These are phyloP conservation scores for Dromius quadrimaculatus DNA, from an alignment of 2,888 invertebrate genomes.

Conservation along the genomic window DNA sequence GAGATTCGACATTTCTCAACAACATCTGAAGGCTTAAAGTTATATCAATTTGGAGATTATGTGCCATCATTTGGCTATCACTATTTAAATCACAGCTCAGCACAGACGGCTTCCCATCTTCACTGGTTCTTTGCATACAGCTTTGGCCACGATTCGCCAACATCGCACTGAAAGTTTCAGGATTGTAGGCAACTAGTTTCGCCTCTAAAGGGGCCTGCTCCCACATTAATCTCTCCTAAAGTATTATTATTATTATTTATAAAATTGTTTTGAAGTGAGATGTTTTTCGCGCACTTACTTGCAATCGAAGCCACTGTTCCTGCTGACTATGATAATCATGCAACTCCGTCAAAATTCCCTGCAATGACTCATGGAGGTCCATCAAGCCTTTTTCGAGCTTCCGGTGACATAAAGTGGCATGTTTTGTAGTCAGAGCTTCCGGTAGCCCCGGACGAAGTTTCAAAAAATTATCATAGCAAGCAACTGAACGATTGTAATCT, in stretches of 20 bases:
- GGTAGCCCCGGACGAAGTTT: constrained; percentile 74
- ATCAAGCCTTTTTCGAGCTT: constrained; percentile 74
- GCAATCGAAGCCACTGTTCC: constrained; percentile 72
- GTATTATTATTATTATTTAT: too few species aligned
- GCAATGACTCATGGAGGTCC: constrained; percentile 76
- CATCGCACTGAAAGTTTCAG: constrained; percentile 60
- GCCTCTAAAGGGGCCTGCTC: constrained; percentile 68
- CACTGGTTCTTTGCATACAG: constrained; percentile 64
- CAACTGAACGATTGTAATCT: constrained; percentile 79
- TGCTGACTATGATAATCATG: constrained; percentile 75
- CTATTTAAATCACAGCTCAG: constrained; percentile 63
- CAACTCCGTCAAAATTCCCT: constrained; percentile 73
- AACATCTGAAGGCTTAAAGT: constrained; percentile 67
- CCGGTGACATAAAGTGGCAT: constrained; percentile 77
- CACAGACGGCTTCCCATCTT: constrained; percentile 60
- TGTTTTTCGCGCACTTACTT: too few species aligned
- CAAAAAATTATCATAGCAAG: constrained; percentile 76
- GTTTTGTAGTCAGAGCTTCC: constrained; percentile 72
- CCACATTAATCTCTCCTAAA: constrained; percentile 70
- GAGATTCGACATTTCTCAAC: constrained; percentile 68
- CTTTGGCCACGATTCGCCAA: constrained; percentile 63
- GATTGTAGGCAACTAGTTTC: constrained; percentile 62
- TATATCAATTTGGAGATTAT: constrained; percentile 65
- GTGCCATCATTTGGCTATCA: constrained; percentile 64
- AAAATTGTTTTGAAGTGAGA: background rate